Percentiles rank a stretch among this genome's conserved stretches.
Conservation (phyloP, 1,140 invertebrate genomes). For the Stegodyphus mimosarum region DNA sequence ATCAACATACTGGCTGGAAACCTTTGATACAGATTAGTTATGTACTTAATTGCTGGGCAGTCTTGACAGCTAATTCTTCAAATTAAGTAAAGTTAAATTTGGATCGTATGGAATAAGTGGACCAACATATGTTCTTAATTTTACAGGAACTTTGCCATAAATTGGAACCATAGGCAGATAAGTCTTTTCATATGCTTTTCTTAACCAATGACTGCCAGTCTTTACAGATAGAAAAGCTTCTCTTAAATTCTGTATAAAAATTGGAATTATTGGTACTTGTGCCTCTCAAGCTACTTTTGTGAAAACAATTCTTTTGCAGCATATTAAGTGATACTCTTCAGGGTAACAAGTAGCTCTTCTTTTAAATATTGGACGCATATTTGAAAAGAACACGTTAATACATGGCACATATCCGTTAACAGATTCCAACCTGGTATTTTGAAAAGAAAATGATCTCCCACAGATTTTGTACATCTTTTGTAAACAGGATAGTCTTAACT, state of each 20-base stretch:
- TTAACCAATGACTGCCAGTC: conserved; percentile 64
- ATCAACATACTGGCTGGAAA: conserved; percentile 87
- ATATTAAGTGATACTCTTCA: conserved; percentile 84
- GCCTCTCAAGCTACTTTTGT: conserved; percentile 95
- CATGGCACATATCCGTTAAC: conserved; percentile 74
- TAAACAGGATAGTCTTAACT: conserved; percentile 84
- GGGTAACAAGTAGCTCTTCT: conserved; percentile 89
- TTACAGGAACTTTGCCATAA: conserved; percentile 98
- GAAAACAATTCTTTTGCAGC: conserved; percentile 94
- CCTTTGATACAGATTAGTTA: conserved; percentile 84
- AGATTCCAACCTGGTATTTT: conserved; percentile 84
- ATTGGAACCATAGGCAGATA: conserved; percentile 92
- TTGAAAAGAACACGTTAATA: conserved; percentile 93
- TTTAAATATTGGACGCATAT: conserved; percentile 87
- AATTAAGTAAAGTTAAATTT: too few relatives aligned
- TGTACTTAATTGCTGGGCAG: conserved; percentile 77
- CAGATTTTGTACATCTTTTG: conserved; percentile 86
- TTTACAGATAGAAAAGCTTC: conserved; percentile 84
- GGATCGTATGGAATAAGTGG: too few relatives aligned
- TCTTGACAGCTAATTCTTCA: conserved; percentile 69
- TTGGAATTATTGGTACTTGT: conserved; percentile 80
- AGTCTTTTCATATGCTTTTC: conserved; percentile 79
- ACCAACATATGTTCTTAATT: conserved; percentile 73
- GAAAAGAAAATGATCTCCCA: conserved; percentile 95
- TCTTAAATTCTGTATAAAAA: conserved; percentile 71